phyloP scores from a whole-genome alignment of 1,140 invertebrate species.

The Rhagoletis zephyria region DNA sequence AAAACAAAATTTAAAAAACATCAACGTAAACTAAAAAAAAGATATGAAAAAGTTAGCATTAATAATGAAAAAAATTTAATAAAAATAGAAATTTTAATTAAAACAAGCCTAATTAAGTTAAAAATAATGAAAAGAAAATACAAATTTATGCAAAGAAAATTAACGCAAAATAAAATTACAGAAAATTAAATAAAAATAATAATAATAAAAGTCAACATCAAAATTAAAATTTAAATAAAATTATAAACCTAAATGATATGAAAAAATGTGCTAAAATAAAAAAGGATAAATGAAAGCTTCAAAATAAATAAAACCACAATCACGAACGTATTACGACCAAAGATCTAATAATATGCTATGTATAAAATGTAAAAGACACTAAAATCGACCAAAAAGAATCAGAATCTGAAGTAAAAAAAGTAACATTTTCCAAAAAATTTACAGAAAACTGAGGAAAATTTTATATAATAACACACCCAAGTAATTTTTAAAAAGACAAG shows the following conservation, averaged over 20 bases:
- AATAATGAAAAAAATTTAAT: not conserved
- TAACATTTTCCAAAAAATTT: no score
- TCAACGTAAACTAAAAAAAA: not conserved
- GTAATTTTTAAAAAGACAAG: no score
- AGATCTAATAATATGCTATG: no score
- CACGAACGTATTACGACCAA: not conserved
- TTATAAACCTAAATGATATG: not conserved
- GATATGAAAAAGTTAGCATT: not conserved
- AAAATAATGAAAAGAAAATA: not conserved
- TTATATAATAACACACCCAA: no score
- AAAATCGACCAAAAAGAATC: no score
- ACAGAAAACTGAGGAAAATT: no score
- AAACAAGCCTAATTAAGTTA: not conserved
- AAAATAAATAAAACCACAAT: not conserved
- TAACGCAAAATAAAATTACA: conserved; percentile 14
- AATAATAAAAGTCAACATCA: not conserved
- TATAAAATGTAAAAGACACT: no score
- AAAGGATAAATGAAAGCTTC: not conserved
- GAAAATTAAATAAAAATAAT: no score
- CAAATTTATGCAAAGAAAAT: conserved; percentile 5
- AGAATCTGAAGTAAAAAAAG: no score
- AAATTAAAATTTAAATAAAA: not conserved
- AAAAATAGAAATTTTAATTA: not conserved
- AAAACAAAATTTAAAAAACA: not conserved
- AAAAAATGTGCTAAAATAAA: conserved; percentile 19